Conservation (phyloP, 2,888 invertebrate species). For the Hirtodrosophila cameraria region DNA sequence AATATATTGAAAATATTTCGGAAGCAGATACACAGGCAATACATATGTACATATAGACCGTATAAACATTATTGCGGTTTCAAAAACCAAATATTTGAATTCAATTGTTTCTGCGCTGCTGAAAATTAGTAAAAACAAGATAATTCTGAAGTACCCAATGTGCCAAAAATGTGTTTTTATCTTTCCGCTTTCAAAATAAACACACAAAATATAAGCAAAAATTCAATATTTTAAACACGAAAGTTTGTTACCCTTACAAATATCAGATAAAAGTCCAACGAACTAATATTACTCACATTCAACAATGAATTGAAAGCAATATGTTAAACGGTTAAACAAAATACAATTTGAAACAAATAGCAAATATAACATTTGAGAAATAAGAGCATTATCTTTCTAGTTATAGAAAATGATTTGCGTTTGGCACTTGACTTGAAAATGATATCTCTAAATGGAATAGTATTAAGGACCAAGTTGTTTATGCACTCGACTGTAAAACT, state of each 20-base stretch:
- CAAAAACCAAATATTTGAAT: constrained; percentile 27
- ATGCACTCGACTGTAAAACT: too few relatives aligned
- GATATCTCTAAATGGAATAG: too few relatives aligned
- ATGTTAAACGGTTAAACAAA: too few relatives aligned
- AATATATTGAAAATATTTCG: constrained; percentile 29
- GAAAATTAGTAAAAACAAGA: constrained; percentile 18
- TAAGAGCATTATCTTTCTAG: too few relatives aligned
- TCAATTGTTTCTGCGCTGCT: constrained; percentile 27
- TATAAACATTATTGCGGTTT: constrained; percentile 20
- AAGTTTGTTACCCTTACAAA: constrained; percentile 8
- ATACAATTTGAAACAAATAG: too few relatives aligned
- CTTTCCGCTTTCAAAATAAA: constrained; percentile 29
- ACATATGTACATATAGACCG: constrained; percentile 3
- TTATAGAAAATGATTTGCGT: too few relatives aligned
- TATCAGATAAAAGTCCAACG: background rate
- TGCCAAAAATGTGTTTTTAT: constrained; percentile 32
- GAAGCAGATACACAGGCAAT: constrained; percentile 4
- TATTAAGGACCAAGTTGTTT: too few relatives aligned
- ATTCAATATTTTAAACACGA: constrained; percentile 4
- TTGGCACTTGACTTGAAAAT: too few relatives aligned
- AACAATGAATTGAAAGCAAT: too few relatives aligned
- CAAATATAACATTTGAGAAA: too few relatives aligned
- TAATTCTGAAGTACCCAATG: constrained; percentile 29
- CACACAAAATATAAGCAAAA: constrained; percentile 7
- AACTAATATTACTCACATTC: background rate